A percentile compares a stretch with the other conserved stretches of the same genome.
Conservation (phyloP, 30 jellyfish, hydroid and myxozoan genomes). For the Rhopilema esculentum region DNA sequence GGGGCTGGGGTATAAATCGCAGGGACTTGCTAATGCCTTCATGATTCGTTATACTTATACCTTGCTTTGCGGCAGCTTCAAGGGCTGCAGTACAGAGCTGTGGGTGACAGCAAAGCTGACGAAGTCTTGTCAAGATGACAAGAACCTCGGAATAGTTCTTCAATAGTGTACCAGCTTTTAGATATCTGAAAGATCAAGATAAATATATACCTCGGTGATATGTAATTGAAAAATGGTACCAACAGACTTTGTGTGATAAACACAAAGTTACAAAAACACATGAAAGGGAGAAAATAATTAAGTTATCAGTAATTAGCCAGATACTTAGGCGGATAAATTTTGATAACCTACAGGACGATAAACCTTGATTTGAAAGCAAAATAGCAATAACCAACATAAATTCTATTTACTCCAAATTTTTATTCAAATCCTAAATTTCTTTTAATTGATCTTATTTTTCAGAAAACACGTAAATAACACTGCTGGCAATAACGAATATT, state of each 20-base stretch:
- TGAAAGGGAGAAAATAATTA: too few relatives aligned
- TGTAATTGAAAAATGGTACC: too few relatives aligned
- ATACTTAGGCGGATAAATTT: too few relatives aligned
- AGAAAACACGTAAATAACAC: too few relatives aligned
- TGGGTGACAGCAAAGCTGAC: conserved; percentile 80
- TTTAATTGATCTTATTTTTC: neutral
- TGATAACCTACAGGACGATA: too few relatives aligned
- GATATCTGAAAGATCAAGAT: conserved; percentile 24
- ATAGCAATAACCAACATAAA: neutral
- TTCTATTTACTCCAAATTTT: neutral
- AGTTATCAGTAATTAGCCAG: too few relatives aligned
- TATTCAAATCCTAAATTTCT: neutral
- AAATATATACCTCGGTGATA: too few relatives aligned
- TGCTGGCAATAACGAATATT: too few relatives aligned
- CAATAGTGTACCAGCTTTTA: conserved; percentile 44
- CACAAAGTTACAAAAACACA: neutral
- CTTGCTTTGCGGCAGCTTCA: conserved; percentile 47
- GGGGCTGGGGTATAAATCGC: too few relatives aligned
- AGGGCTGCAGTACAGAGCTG: conserved; percentile 67
- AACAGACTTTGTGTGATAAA: neutral
- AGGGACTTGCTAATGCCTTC: too few relatives aligned
- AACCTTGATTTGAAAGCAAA: too few relatives aligned
- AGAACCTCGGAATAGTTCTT: conserved; percentile 61
- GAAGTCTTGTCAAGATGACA: conserved; percentile 61
- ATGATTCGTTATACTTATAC: conserved; percentile 29